Evolutionary conservation across 1,140 invertebrate species (phyloP), one percentile per base, ranked within the genome.

Genomic region (Euwallacea fornicatus): DNA sequence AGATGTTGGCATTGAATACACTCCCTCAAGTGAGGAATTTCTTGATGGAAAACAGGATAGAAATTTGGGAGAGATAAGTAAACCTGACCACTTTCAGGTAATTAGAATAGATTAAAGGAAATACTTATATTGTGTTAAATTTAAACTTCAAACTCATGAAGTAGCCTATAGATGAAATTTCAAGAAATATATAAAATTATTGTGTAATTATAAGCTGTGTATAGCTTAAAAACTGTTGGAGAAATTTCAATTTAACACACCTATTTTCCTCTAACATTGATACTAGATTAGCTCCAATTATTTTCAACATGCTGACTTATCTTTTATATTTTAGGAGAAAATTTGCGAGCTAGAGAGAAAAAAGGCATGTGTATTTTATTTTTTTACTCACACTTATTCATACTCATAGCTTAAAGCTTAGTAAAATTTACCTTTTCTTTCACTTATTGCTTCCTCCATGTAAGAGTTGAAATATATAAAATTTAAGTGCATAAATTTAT

Each of bases 301-400:
- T 47, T 9, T 50, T 50, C 2, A 50, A 13, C 46, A 11, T 50
- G 46, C 13, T 11, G 9, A 50, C 9, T 15, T 58, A 58, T 11
- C n/a, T 13, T 81, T 81, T 83, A 82, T 78, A 77, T 79, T 85
- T 86, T 86, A 88, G 86, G 86, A 82, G 77, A 82, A 83, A 81
- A 84, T 87, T 80, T 82, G 79, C 82, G 82, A 84, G 80, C 82
- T 86, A 83, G 85, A 86, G 83, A 84, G 82, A 81, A 80, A 82
- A 79, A 88, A 88, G 86, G 87, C 86, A 88, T 84, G 86, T 88
- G 86, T 88, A 79, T 76, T 54, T 66, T 11, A 44, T 60, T 73
- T 42, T 15, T 71, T 71, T 69, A 46, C 41, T 69, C 21, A 64
- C 46, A 44, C 15, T 43, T 66, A 56, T n/a, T 33, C 43, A 50